phyloP scores from a whole-genome alignment of 2,113 vertebrate species.

The Solea senegalensis region DNA sequence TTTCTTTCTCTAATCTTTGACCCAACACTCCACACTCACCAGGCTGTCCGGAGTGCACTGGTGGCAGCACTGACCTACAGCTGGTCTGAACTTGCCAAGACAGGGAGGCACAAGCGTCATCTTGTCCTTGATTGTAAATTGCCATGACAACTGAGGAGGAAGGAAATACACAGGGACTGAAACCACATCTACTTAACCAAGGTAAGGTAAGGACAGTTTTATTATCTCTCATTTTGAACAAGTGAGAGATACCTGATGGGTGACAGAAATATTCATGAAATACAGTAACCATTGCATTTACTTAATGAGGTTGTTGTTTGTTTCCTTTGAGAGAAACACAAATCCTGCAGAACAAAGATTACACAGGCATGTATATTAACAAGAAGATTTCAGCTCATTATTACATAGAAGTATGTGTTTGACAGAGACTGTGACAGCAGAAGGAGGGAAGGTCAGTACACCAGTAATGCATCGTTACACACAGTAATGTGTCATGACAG shows the following conservation, averaged over 20 bases:
- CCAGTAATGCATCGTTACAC: background rate
- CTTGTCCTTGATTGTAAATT: slow-evolving; percentile 73
- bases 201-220: background rate
- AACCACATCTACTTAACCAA: background rate
- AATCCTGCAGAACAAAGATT: no score
- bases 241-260: background rate
- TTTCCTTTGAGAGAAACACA: no score
- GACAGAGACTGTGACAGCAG: no score
- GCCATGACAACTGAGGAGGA: slow-evolving; percentile 70
- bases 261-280: background rate
- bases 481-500: background rate
- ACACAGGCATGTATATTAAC: no score
- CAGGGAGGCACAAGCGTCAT: slow-evolving; percentile 57
- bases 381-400: no score
- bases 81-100: slow-evolving; percentile 76
- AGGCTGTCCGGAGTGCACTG: slow-evolving; percentile 82
- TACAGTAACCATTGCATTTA: no score
- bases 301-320: no score
- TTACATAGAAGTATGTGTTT: no score
- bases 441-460: background rate
- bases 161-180: background rate
- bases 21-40: slow-evolving; percentile 62
- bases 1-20: background rate
- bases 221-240: background rate
- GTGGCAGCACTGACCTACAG: slow-evolving; percentile 80